These are phyloP conservation scores for Acronicta leporina DNA, from an alignment of 2,888 invertebrate genomes.

Conservation along the genomic window DNA sequence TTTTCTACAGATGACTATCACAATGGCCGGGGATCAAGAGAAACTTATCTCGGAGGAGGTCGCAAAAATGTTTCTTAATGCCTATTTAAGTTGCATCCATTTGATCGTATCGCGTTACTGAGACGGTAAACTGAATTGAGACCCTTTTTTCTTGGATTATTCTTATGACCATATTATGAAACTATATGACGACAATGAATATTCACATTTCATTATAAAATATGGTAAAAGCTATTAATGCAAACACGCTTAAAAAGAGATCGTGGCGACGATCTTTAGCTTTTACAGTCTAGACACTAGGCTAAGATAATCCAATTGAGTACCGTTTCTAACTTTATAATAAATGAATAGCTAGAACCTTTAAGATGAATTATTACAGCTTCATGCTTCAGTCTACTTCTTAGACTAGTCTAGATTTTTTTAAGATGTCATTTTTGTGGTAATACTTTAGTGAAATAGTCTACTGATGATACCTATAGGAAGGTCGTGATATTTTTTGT, in stretches of 20 bases:
- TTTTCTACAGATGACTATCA: slow-evolving; percentile 86
- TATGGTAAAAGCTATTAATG: slow-evolving; percentile 11
- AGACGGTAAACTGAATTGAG: slow-evolving; percentile 39
- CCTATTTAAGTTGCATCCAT: slow-evolving; percentile 84
- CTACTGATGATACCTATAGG: too few relatives aligned
- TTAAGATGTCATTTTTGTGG: too few relatives aligned
- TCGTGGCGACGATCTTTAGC: background rate
- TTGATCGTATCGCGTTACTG: slow-evolving; percentile 74
- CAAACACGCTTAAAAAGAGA: background rate
- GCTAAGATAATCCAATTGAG: slow-evolving; percentile 32
- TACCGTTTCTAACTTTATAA: slow-evolving; percentile 1
- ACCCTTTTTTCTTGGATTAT: slow-evolving; percentile 21
- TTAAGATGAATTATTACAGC: background rate
- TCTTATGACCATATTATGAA: background rate
- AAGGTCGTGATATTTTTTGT: too few relatives aligned
- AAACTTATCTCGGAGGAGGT: slow-evolving; percentile 82
- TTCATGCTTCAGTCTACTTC: too few relatives aligned
- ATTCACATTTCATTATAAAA: slow-evolving; percentile 1
- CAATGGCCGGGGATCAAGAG: slow-evolving; percentile 86
- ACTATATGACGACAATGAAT: background rate
- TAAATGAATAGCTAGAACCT: background rate
- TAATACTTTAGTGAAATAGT: too few relatives aligned
- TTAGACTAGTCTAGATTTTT: too few relatives aligned
- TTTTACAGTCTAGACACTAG: slow-evolving; percentile 48
- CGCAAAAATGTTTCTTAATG: slow-evolving; percentile 87